Evolutionary conservation across 1,140 invertebrate species (phyloP).

Genomic region (Pseudomyrmex sp.): DNA sequence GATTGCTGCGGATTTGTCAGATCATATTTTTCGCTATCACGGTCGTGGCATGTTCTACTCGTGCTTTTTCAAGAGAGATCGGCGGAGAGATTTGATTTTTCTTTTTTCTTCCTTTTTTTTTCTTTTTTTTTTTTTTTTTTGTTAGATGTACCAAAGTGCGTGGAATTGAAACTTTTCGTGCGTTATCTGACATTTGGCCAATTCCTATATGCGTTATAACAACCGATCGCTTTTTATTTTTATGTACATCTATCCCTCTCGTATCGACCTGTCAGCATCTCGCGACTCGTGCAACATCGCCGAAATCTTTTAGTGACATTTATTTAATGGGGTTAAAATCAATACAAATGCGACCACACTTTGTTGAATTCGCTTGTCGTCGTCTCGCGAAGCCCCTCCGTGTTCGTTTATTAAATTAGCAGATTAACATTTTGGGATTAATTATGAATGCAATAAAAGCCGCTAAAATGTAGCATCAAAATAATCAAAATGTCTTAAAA

Average conservation of each 20-base stretch:
- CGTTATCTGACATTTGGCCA: constrained; percentile 24
- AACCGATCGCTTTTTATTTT: constrained; percentile 65
- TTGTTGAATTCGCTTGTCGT: not conserved
- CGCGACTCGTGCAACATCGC: constrained; percentile 5
- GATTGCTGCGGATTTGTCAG: no score
- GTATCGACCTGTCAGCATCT: constrained; percentile 37
- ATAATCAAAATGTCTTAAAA: no score
- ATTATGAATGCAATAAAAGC: constrained; percentile 1
- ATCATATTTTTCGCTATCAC: no score
- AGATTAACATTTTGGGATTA: constrained; percentile 30
- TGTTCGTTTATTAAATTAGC: constrained; percentile 46
- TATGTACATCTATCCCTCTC: constrained; percentile 57
- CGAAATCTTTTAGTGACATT: not conserved
- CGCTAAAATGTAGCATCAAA: not conserved
- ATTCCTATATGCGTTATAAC: constrained; percentile 60
- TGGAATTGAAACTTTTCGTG: constrained; percentile 27
- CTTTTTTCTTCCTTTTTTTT: no score
- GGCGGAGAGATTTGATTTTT: no score
- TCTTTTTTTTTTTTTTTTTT: no score
- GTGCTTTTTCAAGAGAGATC: no score
- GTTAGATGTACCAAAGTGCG: not conserved
- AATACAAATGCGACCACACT: not conserved
- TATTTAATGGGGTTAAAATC: not conserved
- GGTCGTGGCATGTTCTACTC: no score
- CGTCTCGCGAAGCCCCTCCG: constrained; percentile 24